These are phyloP conservation scores for Actenoides lindsayi DNA, from an alignment of 2,113 vertebrate species.

Conservation along the genomic window DNA sequence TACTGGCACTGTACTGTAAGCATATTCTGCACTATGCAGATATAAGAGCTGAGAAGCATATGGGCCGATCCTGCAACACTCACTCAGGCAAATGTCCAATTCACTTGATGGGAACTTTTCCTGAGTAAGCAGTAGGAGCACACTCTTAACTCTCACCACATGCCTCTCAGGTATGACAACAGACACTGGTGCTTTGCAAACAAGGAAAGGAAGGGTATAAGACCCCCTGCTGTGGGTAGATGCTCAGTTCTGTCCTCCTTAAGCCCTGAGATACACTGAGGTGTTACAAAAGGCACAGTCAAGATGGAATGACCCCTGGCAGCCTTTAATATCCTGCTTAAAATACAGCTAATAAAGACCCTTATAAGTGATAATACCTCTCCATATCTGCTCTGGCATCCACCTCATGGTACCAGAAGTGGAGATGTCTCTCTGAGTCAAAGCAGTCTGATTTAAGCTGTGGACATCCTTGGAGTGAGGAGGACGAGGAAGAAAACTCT, in stretches of 20 bases:
- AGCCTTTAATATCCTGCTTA: neutral
- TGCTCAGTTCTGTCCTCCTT: neutral
- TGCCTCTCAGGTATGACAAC: slow-evolving; percentile 8
- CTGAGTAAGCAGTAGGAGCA: slow-evolving; percentile 28
- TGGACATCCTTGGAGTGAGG: neutral
- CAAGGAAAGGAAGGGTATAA: neutral
- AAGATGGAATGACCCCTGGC: neutral
- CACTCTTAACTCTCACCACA: neutral
- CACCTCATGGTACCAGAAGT: neutral
- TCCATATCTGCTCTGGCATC: accelerated
- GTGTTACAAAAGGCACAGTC: neutral
- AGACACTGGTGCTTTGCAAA: neutral
- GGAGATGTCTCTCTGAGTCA: neutral
- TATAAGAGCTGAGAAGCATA: slow-evolving; percentile 53
- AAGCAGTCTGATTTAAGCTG: neutral
- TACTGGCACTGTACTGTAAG: slow-evolving; percentile 57
- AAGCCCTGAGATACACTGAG: neutral
- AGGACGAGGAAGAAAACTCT: neutral
- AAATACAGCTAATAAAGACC: neutral
- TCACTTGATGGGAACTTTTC: slow-evolving; percentile 36
- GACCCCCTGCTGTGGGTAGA: neutral
- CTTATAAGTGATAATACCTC: neutral
- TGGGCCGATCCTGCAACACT: slow-evolving; percentile 45
- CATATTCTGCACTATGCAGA: slow-evolving; percentile 58
- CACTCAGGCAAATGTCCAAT: slow-evolving; percentile 48